A percentile compares a stretch with the other conserved stretches of the same genome.
Conservation (phyloP, 2,113 vertebrate genomes). For the Fulmarus glacialis region DNA sequence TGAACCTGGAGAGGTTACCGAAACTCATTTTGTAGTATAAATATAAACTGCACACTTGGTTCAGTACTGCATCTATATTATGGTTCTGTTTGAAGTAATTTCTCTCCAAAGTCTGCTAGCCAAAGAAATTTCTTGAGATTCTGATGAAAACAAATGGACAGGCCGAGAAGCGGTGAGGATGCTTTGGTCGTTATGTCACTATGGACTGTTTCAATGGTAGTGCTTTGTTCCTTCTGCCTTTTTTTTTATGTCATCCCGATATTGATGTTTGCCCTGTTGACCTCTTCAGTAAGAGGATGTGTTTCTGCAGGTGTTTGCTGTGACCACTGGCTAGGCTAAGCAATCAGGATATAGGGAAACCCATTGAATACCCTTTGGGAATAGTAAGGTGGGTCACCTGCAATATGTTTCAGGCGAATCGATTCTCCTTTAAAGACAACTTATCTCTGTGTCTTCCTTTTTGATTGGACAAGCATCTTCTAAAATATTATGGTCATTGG, state of each 20-base stretch:
- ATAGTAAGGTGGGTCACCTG: not conserved
- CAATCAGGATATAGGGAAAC: not conserved
- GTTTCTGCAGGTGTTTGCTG: conserved; percentile 3
- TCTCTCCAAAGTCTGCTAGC: conserved; percentile 94
- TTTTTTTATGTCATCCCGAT: not conserved
- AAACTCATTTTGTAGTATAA: conserved; percentile 76
- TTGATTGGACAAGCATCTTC: not conserved
- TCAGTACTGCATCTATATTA: conserved; percentile 66
- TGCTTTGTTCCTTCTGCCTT: conserved; percentile 5
- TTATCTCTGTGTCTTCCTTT: not conserved
- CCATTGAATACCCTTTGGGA: not conserved
- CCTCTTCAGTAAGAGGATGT: not conserved
- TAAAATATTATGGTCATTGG: not conserved
- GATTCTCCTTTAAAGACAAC: not conserved
- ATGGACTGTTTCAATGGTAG: not conserved
- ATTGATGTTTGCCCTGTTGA: not conserved
- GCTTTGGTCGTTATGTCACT: not conserved
- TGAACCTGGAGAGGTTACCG: conserved; percentile 66
- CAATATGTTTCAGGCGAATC: not conserved
- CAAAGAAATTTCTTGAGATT: conserved; percentile 90
- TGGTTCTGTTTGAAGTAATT: conserved; percentile 82
- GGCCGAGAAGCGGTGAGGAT: conserved; percentile 2
- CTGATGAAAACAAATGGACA: conserved; percentile 75
- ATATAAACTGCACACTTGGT: conserved; percentile 70
- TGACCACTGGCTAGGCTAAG: not conserved